Conservation (phyloP, 2,888 invertebrate genomes). For the Drosophila greeni region DNA sequence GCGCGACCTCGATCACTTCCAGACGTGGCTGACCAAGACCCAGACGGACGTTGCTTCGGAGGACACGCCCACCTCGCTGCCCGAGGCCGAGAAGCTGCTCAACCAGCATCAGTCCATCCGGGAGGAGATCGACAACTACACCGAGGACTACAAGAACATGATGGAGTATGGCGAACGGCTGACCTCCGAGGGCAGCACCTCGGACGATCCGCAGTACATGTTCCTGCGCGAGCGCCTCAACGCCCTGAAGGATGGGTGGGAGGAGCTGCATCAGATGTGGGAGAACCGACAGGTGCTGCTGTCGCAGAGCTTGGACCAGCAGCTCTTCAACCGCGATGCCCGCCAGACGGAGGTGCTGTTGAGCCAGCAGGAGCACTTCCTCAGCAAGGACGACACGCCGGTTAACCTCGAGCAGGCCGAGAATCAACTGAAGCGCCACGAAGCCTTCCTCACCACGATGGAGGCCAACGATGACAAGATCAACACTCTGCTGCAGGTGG, state of each 20-base stretch:
- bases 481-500: conserved; percentile 96
- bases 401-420: conserved; percentile 98
- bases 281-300: conserved; percentile 97
- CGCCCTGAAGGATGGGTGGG: conserved; percentile 99
- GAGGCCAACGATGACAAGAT: conserved; percentile 99
- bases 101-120: conserved; percentile 98
- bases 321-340: conserved; percentile 97
- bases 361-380: conserved; percentile 98
- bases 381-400: conserved; percentile 97
- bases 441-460: conserved; percentile 99
- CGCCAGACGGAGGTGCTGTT: conserved; percentile 98
- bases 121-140: conserved; percentile 99
- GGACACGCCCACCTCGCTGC: conserved; percentile 93
- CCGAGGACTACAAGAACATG: conserved; percentile 98
- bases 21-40: conserved; percentile 98
- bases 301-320: conserved; percentile 95
- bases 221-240: conserved; percentile 98
- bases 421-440: conserved; percentile 97
- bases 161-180: conserved; percentile 99
- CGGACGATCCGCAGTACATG: conserved; percentile 99
- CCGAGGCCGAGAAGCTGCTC: conserved; percentile 97
- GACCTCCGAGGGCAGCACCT: conserved; percentile 90
- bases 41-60: conserved; percentile 99
- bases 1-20: conserved; percentile 99
- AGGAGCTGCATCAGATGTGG: conserved; percentile 99